phyloP scores from a whole-genome alignment of 1,140 invertebrate genomes.

The Popillia japonica region DNA sequence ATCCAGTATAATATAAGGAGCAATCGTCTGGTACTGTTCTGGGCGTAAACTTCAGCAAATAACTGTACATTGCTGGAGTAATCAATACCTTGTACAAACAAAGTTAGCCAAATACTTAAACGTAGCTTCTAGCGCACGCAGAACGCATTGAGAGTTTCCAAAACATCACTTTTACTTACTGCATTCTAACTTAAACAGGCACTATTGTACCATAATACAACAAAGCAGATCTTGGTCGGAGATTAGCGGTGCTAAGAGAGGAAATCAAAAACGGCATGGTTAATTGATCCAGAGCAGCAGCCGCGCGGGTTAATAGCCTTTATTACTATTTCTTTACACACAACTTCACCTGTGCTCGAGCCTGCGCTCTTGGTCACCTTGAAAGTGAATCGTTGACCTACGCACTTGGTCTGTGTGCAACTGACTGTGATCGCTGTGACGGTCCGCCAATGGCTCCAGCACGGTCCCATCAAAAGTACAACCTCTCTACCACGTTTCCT shows the following conservation, averaged over 20 bases:
- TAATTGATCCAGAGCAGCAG: conserved; percentile 34
- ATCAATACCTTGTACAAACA: too few species aligned
- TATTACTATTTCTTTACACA: conserved; percentile 37
- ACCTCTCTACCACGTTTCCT: background rate
- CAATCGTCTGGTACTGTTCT: too few species aligned
- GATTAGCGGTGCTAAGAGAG: background rate
- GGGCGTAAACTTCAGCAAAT: too few species aligned
- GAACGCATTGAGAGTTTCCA: too few species aligned
- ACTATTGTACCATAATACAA: background rate
- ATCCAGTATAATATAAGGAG: too few species aligned
- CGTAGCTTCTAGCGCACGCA: too few species aligned
- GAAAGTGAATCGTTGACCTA: conserved; percentile 38
- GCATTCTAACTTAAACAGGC: background rate
- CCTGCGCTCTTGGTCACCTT: conserved; percentile 36
- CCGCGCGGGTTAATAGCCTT: conserved; percentile 32
- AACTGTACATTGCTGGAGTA: too few species aligned
- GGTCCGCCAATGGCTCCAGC: too few species aligned
- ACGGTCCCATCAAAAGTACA: too few species aligned
- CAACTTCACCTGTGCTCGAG: conserved; percentile 36
- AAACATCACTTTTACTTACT: too few species aligned
- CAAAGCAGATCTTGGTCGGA: background rate
- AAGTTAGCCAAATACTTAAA: too few species aligned
- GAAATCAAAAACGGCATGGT: conserved; percentile 31
- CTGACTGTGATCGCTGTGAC: background rate
- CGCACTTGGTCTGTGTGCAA: conserved; percentile 33